Base-by-base conservation (phyloP, 1,140 invertebrate species). In the Drosophila simulans region DNA sequence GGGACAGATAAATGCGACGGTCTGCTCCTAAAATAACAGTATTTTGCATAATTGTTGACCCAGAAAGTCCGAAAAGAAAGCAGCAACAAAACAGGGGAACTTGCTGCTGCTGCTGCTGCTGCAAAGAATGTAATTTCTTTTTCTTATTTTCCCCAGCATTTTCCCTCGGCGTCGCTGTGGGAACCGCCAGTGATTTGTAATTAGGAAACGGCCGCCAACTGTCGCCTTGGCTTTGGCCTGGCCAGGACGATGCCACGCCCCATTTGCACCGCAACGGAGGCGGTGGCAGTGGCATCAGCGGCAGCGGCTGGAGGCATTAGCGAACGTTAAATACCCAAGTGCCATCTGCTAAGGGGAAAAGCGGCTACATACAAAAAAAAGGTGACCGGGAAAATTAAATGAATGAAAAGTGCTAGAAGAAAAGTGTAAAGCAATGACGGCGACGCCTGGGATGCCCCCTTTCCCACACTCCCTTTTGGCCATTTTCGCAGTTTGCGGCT, bases 201-300 rank as follows among this genome's bases (percentile, higher is more conserved):
- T 91, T 91, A 90, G 88, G 88, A 91, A 91, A 90, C 82, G 82
- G 88, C 88, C 88, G 81, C 86, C 88, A 91, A 91, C 88, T 91
- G 88, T 90, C 86, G 86, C 85, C 69, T 77, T 89, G 77, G 59
- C 60, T 83, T 69, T 80, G 55, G 76, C 49, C 51, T 10, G 60
- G 49, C 60, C 58, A 35, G 69, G 52, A 58, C 65, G 56, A 46
- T 49, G 72, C 84, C 84, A 83, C 84, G 84, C 71, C 76, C 83
- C 76, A 89, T 88, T 88, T 88, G 59, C 70, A 84, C 71, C 76
- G 79, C 79, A 83, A 53, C 15, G 53, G 27, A 51, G 64, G 59
- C 57, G 35, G 25, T n/a, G 27, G 27, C 48, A 22, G 39, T 5
- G 12, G 37, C 37, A 39, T 4, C 12, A 5, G 37, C 13, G 39